Evolutionary conservation across 2,797 vertebrate species (phyloP).

Genomic region (Hemitrygon akajei): DNA sequence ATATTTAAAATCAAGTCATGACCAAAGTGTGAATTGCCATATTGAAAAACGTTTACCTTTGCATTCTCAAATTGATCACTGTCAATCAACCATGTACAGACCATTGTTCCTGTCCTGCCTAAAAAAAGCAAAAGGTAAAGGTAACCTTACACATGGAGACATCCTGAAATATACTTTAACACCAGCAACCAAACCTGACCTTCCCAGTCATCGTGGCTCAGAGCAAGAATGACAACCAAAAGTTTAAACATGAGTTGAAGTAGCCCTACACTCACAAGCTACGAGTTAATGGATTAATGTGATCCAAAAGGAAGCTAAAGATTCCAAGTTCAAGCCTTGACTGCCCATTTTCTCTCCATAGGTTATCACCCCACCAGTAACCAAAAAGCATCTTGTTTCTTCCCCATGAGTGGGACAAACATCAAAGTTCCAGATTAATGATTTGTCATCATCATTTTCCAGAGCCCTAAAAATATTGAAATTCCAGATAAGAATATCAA

Average conservation of each 20-base stretch:
- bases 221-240: too few relatives aligned
- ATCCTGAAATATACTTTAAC: not conserved
- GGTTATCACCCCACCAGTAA: not conserved
- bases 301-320: not conserved
- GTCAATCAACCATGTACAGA: constrained; percentile 85
- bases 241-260: not conserved
- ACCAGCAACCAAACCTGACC: not conserved
- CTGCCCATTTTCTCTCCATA: not conserved
- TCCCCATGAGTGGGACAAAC: not conserved
- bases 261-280: not conserved
- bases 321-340: not conserved
- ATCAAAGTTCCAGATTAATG: not conserved
- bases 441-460: not conserved
- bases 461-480: not conserved
- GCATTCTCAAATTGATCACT: constrained; percentile 79
- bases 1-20: not conserved
- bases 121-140: constrained; percentile 41
- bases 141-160: not conserved
- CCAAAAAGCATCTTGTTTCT: not conserved
- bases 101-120: constrained; percentile 90
- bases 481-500: not conserved
- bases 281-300: not conserved
- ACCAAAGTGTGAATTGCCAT: not conserved
- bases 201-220: not conserved
- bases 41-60: constrained; percentile 60